A percentile compares a stretch with the other conserved stretches of the same genome.
Conservation (phyloP, 2,888 invertebrate genomes). For the Tipula helvola region DNA sequence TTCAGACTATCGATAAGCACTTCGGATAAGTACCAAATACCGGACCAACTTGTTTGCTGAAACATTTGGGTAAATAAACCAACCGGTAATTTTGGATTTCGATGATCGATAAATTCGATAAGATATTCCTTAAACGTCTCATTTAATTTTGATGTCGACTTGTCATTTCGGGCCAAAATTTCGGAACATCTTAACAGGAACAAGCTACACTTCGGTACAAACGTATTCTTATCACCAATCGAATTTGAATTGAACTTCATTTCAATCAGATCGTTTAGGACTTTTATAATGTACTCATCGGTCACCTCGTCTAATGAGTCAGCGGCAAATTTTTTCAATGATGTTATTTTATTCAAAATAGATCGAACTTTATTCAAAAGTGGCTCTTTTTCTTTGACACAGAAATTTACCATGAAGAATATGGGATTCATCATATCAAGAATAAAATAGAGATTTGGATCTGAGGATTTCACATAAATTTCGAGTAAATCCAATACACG, state of each 20-base stretch:
- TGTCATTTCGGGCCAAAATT: background rate
- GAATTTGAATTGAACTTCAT: constrained; percentile 21
- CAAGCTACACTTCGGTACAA: background rate
- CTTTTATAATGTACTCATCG: constrained; percentile 22
- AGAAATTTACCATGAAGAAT: constrained; percentile 53
- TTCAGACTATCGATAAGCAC: constrained; percentile 47
- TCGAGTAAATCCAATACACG: constrained; percentile 64
- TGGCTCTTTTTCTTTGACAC: constrained; percentile 54
- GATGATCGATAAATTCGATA: constrained; percentile 24
- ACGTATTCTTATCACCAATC: constrained; percentile 14
- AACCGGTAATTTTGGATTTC: constrained; percentile 40
- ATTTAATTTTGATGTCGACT: constrained; percentile 5
- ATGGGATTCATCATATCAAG: constrained; percentile 57
- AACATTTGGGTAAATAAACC: constrained; percentile 52
- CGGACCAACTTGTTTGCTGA: constrained; percentile 47
- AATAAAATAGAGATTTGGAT: constrained; percentile 52
- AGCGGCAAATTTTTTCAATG: constrained; percentile 18
- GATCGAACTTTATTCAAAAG: constrained; percentile 48
- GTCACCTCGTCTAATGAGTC: constrained; percentile 20
- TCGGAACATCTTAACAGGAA: background rate
- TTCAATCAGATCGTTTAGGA: constrained; percentile 23
- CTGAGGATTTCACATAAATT: constrained; percentile 51
- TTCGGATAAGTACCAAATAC: constrained; percentile 45
- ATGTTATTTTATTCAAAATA: constrained; percentile 22
- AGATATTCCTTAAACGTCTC: constrained; percentile 21